Conservation (phyloP, 2,888 invertebrate genomes). For the Liodrosophila aerea region DNA sequence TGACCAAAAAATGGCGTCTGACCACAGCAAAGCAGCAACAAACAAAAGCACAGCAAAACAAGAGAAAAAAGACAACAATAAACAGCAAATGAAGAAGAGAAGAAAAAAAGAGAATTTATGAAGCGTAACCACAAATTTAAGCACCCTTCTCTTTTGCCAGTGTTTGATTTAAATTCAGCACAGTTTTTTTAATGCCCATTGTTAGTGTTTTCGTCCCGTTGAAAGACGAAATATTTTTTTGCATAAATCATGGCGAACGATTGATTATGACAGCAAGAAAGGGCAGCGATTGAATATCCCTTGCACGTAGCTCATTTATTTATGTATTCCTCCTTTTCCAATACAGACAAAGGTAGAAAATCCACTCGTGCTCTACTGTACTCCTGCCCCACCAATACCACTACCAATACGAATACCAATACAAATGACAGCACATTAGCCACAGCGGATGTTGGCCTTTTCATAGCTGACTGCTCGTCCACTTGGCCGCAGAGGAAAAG, state of each 20-base stretch:
- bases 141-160: constrained; percentile 24
- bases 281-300: constrained; percentile 38
- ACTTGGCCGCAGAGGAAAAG: constrained; percentile 32
- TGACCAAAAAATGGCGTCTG: constrained; percentile 58
- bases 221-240: constrained; percentile 35
- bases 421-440: constrained; percentile 72
- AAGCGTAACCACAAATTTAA: constrained; percentile 60
- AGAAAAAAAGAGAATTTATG: constrained; percentile 66
- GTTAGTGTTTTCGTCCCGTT: constrained; percentile 7
- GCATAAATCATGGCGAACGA: constrained; percentile 56
- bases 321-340: constrained; percentile 55
- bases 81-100: constrained; percentile 35
- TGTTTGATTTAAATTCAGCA: constrained; percentile 54
- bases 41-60: constrained; percentile 36
- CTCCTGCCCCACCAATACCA: not conserved
- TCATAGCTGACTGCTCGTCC: constrained; percentile 54
- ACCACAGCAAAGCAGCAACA: constrained; percentile 56
- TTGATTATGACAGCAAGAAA: constrained; percentile 53
- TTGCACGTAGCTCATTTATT: constrained; percentile 74
- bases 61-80: constrained; percentile 16
- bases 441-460: constrained; percentile 74
- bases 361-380: constrained; percentile 30
- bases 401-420: constrained; percentile 17
- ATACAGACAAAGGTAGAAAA: constrained; percentile 53
- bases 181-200: constrained; percentile 12